Evolutionary conservation across 2,797 vertebrate species (phyloP).

Genomic region (Steatocranus sp.): DNA sequence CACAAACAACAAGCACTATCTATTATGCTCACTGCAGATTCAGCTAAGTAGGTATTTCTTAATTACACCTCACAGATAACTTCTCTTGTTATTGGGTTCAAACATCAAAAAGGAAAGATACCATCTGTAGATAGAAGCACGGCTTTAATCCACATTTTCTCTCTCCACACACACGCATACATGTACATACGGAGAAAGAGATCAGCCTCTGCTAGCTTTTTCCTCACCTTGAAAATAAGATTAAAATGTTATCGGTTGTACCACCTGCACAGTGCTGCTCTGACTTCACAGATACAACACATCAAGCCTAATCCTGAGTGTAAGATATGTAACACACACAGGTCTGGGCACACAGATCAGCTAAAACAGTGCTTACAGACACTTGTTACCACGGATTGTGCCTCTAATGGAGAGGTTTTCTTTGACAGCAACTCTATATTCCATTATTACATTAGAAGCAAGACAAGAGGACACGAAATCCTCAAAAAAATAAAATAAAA

Average conservation of each 20-base stretch:
- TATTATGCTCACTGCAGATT: constrained; percentile 18
- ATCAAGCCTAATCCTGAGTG: constrained; percentile 31
- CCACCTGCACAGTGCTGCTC: constrained; percentile 42
- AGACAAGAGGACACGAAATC: background rate
- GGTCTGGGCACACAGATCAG: background rate
- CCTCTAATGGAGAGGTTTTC: background rate
- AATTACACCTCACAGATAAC: constrained; percentile 29
- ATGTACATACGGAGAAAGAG: background rate
- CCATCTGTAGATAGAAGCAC: constrained; percentile 30
- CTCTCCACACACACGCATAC: background rate
- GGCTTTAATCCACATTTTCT: constrained; percentile 32
- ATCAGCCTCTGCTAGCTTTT: constrained; percentile 27
- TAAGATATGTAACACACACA: background rate
- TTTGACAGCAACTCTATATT: background rate
- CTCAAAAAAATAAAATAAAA: background rate
- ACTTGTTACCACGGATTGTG: background rate
- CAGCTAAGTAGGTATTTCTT: constrained; percentile 32
- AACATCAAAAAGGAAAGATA: constrained; percentile 47
- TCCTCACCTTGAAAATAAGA: constrained; percentile 52
- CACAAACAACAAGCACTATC: background rate
- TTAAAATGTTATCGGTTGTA: constrained; percentile 57
- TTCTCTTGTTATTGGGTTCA: constrained; percentile 41
- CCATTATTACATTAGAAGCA: background rate
- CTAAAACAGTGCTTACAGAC: background rate
- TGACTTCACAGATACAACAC: constrained; percentile 32